Evolutionary conservation across 1,140 invertebrate genomes (phyloP), one percentile per base, ranked within the genome.

Genomic region (Cotesia vestalis): DNA sequence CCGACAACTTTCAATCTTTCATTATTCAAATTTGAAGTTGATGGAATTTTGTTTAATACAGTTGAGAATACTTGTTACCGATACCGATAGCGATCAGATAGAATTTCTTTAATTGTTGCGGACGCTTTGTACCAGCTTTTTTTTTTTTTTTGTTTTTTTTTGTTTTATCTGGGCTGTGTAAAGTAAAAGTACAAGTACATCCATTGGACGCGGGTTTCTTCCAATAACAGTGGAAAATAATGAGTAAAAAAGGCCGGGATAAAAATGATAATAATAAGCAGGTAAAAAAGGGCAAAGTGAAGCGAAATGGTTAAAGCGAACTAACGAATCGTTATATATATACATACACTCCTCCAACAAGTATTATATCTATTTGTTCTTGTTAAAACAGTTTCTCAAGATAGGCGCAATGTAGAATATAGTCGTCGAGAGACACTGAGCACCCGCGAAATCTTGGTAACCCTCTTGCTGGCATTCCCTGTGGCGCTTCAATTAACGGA

Each of bases 401-500:
- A 66, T 68, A 55, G 72, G 69, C 53, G 71, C 51, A 74, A 75
- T 72, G 74, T 61, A 59, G 70, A 74, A 46, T 46, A 46, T 46
- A 46, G 40, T 9, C 40, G 40, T 46, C 40, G 40, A 72, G 73
- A 64, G 62, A 59, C 51, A 67, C 34, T 46, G n/a, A 72, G 63
- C 63, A 64, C 68, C 77, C 69, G 75, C 75, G 71, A 82, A 82
- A 81, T 84, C 80, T 81, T 79, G 77, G 76, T 81, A 79, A 79
- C 78, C 76, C 77, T 82, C 79, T 79, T 78, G 75, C 73, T 60
- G 60, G 20, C 77, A 78, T 80, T 81, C 78, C 75, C 78, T 69
- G 74, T 75, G 78, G 77, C 77, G 78, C 81, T 83, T 84, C 82
- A 83, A 83, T 84, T 84, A 85, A 84, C 81, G 78, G 79, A 77